Evolutionary conservation across 2,797 vertebrate genomes (phyloP), one percentile per base, ranked within the genome.

Genomic region (Gorsachius magnificus): DNA sequence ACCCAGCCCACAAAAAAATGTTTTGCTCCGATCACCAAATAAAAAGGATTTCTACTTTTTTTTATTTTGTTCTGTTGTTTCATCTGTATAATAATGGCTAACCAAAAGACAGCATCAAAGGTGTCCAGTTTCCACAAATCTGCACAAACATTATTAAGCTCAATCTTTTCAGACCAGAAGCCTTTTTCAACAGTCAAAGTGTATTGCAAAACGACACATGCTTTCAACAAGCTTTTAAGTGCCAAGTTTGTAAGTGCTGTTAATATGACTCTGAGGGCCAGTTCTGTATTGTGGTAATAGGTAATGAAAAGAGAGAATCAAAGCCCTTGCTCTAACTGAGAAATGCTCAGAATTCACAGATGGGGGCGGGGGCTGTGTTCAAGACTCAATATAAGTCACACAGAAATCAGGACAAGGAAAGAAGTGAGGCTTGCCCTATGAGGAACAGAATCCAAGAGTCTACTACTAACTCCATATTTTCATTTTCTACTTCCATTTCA

Each of bases 321-420:
- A 61, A 86, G 54, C 10, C 24, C 20, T 36, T 61, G 29, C 22
- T 75, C 36, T 45, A 77, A 68, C 36, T 57, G 36, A 79, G 48
- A 57, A 46, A 41, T 12, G 10, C 28, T 53, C 31, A 53, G 36
- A 76, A 76, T 43, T 61, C 53, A 72, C 10, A 43, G 28, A 46
- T 7, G 16, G 10, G 10, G 5, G 25, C 1, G 1, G 13, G 16
- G 15, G 5, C 5, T 26, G 3, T 12, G 26, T 65, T 65, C 51
- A 66, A 79, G 19, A 57, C 45, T 64, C 43, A 36, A 2, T 10
- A 1, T 5, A 70, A 66, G 20, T 81, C 69, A 76, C 15, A 66
- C 20, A 57, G 68, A 51, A 79, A 76, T 53, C 43, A 28, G 33
- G 58, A 70, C 83, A 85, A 50, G 24, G 33, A 50, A 79, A 90